Evolutionary conservation across 2,113 vertebrate genomes (phyloP).

Genomic region (Myodes glareolus): DNA sequence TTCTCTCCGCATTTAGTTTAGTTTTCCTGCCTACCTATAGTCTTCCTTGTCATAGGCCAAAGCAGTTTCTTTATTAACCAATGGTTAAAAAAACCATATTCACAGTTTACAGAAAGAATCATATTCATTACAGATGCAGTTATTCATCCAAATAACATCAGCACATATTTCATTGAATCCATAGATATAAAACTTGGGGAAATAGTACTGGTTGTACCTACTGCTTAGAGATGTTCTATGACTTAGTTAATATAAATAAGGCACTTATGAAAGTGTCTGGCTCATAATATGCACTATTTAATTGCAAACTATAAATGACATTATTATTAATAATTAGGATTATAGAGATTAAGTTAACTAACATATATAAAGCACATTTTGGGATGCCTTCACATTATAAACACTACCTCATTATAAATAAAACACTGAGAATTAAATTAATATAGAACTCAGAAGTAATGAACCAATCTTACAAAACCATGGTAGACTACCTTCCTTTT

Average conservation of each 20-base stretch:
- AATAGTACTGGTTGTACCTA: background rate
- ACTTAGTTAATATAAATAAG: constrained; percentile 36
- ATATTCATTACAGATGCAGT: background rate
- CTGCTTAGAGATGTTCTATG: background rate
- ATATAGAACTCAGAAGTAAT: background rate
- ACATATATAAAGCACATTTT: constrained; percentile 12
- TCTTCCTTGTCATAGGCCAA: no score
- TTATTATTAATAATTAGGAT: background rate
- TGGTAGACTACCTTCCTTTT: background rate
- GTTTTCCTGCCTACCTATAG: no score
- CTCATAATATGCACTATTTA: background rate
- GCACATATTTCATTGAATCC: background rate
- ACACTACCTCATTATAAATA: background rate
- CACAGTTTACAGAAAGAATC: no score
- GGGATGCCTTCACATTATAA: background rate
- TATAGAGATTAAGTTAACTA: constrained; percentile 20
- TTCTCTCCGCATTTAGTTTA: no score
- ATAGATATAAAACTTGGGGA: background rate
- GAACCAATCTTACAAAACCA: background rate
- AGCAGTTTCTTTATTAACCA: no score
- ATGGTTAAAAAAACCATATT: no score
- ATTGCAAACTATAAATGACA: background rate
- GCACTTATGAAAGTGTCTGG: background rate
- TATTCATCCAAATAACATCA: background rate
- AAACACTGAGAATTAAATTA: constrained; percentile 6